Percentiles rank a stretch among this genome's conserved stretches.
Conservation (phyloP, 30 jellyfish, hydroid and myxozoan genomes). For the Calvadosia cruxmelitensis region DNA sequence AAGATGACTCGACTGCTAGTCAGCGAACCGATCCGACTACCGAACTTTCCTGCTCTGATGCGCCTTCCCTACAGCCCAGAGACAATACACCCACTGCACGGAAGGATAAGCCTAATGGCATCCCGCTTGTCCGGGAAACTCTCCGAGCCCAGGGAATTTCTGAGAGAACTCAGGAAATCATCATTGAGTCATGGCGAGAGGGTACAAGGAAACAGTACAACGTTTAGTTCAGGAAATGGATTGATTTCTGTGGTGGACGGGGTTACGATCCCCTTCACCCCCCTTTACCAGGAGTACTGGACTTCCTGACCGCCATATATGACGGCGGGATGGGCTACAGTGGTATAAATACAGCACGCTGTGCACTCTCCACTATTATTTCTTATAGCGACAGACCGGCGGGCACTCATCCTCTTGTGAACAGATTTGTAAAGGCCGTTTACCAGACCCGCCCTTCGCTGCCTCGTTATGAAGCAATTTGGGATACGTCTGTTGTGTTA, state of each 20-base stretch:
- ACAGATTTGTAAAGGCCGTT: too few relatives aligned
- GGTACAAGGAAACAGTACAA: not conserved
- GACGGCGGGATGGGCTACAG: too few relatives aligned
- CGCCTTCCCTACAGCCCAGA: not conserved
- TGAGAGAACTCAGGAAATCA: not conserved
- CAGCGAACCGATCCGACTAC: not conserved
- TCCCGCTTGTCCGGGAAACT: not conserved
- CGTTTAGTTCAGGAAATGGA: not conserved
- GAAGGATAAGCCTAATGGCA: not conserved
- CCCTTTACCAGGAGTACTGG: too few relatives aligned
- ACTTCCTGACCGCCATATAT: too few relatives aligned
- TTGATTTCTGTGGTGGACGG: not conserved
- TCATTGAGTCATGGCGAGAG: conserved; percentile 1
- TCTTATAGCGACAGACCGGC: too few relatives aligned
- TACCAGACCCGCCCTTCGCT: too few relatives aligned
- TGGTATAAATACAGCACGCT: too few relatives aligned
- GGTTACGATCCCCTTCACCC: not conserved
- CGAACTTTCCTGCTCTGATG: too few relatives aligned
- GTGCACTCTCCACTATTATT: too few relatives aligned
- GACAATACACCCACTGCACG: not conserved
- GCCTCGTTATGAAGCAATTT: too few relatives aligned
- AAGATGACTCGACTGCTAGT: not conserved
- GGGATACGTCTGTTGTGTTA: too few relatives aligned
- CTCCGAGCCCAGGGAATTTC: not conserved
- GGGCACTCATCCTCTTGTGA: too few relatives aligned